Conservation (phyloP, 2,888 invertebrate genomes). For the Teleogryllus oceanicus region DNA sequence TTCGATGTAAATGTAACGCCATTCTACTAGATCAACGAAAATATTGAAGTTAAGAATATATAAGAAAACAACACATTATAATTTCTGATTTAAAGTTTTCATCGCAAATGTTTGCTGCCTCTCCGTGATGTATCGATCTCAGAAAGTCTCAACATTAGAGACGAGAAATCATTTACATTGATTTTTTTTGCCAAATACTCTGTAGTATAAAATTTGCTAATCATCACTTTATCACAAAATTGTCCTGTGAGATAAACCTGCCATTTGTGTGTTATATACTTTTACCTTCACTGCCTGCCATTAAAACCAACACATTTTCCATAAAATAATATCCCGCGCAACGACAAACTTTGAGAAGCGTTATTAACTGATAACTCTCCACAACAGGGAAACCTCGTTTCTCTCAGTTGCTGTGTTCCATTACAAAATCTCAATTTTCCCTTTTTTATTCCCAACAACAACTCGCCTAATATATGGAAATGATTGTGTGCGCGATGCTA, state of each 20-base stretch:
- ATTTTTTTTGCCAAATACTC: no score
- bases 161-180: no score
- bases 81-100: no score
- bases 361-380: background rate
- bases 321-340: background rate
- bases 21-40: no score
- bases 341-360: background rate
- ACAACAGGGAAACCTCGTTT: background rate
- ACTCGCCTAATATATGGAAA: slow-evolving; percentile 1
- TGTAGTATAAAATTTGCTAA: background rate
- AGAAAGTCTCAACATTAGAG: no score
- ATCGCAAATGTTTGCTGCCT: no score
- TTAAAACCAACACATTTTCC: background rate
- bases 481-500: background rate
- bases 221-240: background rate
- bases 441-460: background rate
- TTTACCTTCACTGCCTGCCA: no score
- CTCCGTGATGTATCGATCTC: no score
- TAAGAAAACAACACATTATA: no score
- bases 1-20: no score
- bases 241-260: background rate
- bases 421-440: slow-evolving; percentile 9
- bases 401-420: background rate
- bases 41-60: no score
- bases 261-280: no score